Conservation (phyloP, 35 echinoderm and acorn worm genomes). For the Ophioderma brevispina region DNA sequence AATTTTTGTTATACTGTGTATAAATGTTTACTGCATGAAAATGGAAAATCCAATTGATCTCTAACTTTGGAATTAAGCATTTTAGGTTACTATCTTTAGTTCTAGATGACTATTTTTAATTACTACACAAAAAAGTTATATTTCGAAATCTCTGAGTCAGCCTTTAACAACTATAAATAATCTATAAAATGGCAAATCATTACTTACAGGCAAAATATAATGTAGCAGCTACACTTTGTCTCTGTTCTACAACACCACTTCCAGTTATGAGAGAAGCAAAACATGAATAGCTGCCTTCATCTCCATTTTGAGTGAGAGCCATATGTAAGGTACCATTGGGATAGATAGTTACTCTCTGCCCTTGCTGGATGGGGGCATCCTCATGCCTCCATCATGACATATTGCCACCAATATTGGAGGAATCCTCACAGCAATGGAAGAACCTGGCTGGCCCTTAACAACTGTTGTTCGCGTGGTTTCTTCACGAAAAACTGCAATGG, state of each 20-base stretch:
- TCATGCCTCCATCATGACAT: slow-evolving; percentile 74
- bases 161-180: no score
- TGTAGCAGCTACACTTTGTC: slow-evolving; percentile 52
- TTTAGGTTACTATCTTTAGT: no score
- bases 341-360: slow-evolving; percentile 39
- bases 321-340: slow-evolving; percentile 79
- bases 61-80: no score
- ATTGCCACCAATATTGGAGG: slow-evolving; percentile 6
- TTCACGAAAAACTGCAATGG: slow-evolving; percentile 66
- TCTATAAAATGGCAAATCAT: no score
- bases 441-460: slow-evolving; percentile 51
- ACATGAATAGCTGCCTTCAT: slow-evolving; percentile 85
- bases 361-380: slow-evolving; percentile 1
- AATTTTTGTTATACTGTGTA: no score
- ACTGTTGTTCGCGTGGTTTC: slow-evolving; percentile 62
- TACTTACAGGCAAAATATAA: slow-evolving; percentile 98
- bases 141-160: no score
- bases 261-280: slow-evolving; percentile 34
- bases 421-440: slow-evolving; percentile 75
- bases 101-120: no score
- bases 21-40: no score
- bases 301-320: slow-evolving; percentile 39
- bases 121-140: no score
- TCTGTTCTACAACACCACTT: slow-evolving; percentile 27
- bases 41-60: no score